A percentile compares a stretch with the other conserved stretches of the same genome.
phyloP scores from a whole-genome alignment of 2,113 vertebrate species.

The Centropristis striata region DNA sequence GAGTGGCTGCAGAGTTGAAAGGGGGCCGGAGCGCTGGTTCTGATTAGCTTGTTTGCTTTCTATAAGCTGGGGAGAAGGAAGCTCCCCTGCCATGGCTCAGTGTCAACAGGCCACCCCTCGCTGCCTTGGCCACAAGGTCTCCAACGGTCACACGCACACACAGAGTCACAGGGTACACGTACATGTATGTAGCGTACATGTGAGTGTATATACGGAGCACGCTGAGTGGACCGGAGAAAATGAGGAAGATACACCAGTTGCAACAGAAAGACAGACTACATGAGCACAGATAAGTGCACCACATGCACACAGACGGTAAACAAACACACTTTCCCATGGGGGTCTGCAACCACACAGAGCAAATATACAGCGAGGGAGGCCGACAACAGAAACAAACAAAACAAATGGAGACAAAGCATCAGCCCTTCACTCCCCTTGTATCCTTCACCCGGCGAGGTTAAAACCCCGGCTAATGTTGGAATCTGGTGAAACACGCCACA shows the following conservation, averaged over 20 bases:
- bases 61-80: conserved; percentile 77
- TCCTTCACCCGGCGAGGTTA: conserved; percentile 54
- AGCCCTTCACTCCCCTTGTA: conserved; percentile 26
- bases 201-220: not conserved
- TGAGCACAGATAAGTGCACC: conserved; percentile 5
- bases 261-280: not conserved
- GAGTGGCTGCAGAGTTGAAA: conserved; percentile 67
- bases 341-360: conserved; percentile 25
- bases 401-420: conserved; percentile 54
- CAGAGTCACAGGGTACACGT: conserved; percentile 16
- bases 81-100: conserved; percentile 72
- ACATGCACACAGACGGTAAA: conserved; percentile 44
- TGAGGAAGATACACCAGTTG: not conserved
- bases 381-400: conserved; percentile 43
- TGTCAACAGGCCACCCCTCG: conserved; percentile 72
- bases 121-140: conserved; percentile 45
- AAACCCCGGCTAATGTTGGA: conserved; percentile 71
- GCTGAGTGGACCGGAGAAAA: conserved; percentile 5
- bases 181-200: not conserved
- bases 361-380: conserved; percentile 37
- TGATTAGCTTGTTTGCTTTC: conserved; percentile 87
- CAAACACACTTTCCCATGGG: conserved; percentile 36
- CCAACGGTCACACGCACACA: conserved; percentile 53
- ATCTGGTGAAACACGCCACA: conserved; percentile 77
- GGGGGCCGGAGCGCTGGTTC: conserved; percentile 71